Base-by-base conservation (phyloP, 1,140 invertebrate genomes). In the Calephelis nemesis region DNA sequence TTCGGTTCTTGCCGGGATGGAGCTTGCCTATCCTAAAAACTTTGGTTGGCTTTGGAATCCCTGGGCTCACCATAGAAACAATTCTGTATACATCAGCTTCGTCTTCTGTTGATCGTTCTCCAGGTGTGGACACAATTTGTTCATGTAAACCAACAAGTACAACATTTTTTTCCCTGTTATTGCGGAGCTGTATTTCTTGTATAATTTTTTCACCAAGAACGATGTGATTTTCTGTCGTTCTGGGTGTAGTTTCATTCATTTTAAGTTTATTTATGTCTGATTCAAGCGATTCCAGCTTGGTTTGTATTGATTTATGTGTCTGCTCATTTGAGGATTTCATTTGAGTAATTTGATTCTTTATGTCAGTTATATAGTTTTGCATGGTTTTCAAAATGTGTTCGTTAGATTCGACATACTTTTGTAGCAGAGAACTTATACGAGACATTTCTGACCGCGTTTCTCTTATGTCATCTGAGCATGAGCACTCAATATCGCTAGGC, bases 391-490 rank as follows among this genome's bases (percentile, higher is more conserved):
- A 58, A 39, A 63, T 73, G 30, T 67, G 58, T n/a, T 73, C 62
- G 50, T 67, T 73, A 3, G 63, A 72, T 5, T 39, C 50, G 13
- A 69, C 65, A 65, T 74, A 69, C 65, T 71, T 74, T 64, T 74
- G 64, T 42, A 74, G 58, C 11, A 74, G 13, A n/a, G 62, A 62
- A 39, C 73, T 69, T 5, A 74, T 68, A 42, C 65, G 70, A 39
- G 30, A 60, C 48, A 74, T 74, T 48, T 74, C 70, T 54, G 65
- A 47, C 19, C 65, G 64, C 62, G 72, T 74, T 11, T 72, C 65
- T 7, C 13, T 54, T 7, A 71, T 11, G 9, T 62, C 58, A 4
- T 65, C 49, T 39, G 60, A 60, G 15, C 67, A 74, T 47, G 54
- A 6, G 58, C 74, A 75, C 0, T 75, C 68, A 54, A 9, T 65